phyloP scores from a whole-genome alignment of 2,797 vertebrate genomes.

The Brachyrhaphis roseni region DNA sequence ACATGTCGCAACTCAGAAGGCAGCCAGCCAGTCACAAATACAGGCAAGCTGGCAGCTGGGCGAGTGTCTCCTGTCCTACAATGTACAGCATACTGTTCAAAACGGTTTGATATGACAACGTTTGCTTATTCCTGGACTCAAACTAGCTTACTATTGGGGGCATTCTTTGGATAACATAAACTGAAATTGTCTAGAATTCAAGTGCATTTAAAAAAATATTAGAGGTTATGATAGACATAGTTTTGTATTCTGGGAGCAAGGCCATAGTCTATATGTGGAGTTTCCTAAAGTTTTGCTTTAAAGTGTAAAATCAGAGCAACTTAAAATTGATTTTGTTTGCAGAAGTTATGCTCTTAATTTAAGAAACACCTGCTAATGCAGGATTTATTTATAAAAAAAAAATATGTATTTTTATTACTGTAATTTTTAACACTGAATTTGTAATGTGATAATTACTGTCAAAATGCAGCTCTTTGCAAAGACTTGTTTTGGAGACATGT shows the following conservation, averaged over 20 bases:
- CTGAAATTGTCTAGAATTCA: not conserved
- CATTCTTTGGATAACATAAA: not conserved
- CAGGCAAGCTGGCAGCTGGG: slow-evolving; percentile 27
- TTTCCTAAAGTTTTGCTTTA: not conserved
- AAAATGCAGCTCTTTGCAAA: not conserved
- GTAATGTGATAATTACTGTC: not conserved
- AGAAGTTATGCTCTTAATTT: not conserved
- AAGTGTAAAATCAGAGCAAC: not conserved
- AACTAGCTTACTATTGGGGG: slow-evolving; percentile 10
- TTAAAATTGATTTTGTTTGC: not conserved
- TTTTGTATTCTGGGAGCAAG: not conserved
- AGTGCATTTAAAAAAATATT: not conserved
- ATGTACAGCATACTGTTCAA: slow-evolving; percentile 15
- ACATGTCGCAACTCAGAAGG: slow-evolving; percentile 22
- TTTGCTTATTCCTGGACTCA: slow-evolving; percentile 1
- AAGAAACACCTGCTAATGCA: not conserved
- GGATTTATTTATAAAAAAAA: no score
- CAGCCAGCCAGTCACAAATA: slow-evolving; percentile 36
- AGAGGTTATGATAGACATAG: not conserved
- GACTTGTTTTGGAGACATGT: no score
- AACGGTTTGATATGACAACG: slow-evolving; percentile 9
- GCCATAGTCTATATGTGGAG: not conserved
- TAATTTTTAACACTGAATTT: not conserved
- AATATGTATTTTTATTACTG: no score
- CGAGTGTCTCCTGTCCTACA: slow-evolving; percentile 24